phyloP scores from a whole-genome alignment of 2,113 vertebrate genomes.

The Anarhynchus alexandrinus region DNA sequence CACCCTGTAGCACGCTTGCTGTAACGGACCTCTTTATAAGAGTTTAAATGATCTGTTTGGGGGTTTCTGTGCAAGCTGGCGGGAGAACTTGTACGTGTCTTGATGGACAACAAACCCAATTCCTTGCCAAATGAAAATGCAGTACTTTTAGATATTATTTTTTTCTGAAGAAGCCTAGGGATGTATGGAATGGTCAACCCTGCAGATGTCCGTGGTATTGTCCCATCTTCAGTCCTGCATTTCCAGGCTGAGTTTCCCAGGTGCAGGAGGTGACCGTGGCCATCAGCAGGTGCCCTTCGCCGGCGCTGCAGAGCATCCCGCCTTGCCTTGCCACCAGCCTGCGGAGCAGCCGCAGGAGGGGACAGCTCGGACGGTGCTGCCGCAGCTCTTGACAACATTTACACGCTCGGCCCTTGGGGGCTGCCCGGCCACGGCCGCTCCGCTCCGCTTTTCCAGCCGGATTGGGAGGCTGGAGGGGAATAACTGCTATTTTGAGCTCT shows the following conservation, averaged over 20 bases:
- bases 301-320: not conserved
- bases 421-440: not conserved
- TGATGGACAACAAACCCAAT: not conserved
- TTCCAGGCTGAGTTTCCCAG: not conserved
- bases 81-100: not conserved
- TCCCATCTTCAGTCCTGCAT: not conserved
- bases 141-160: not conserved
- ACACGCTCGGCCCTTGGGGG: not conserved
- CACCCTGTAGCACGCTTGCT: not conserved
- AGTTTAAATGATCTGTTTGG: not conserved
- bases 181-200: too few species aligned
- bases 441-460: not conserved
- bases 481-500: not conserved
- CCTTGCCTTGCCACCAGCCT: not conserved
- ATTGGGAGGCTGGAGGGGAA: not conserved
- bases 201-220: rapidly evolving
- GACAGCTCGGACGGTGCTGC: too few species aligned
- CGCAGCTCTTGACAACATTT: not conserved
- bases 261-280: not conserved
- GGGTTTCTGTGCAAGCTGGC: not conserved
- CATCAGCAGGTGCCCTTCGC: not conserved
- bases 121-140: not conserved
- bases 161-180: not conserved
- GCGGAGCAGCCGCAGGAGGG: not conserved
- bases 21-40: not conserved